Evolutionary conservation across 2,113 vertebrate species (phyloP).

Genomic region (Lepus timidus): DNA sequence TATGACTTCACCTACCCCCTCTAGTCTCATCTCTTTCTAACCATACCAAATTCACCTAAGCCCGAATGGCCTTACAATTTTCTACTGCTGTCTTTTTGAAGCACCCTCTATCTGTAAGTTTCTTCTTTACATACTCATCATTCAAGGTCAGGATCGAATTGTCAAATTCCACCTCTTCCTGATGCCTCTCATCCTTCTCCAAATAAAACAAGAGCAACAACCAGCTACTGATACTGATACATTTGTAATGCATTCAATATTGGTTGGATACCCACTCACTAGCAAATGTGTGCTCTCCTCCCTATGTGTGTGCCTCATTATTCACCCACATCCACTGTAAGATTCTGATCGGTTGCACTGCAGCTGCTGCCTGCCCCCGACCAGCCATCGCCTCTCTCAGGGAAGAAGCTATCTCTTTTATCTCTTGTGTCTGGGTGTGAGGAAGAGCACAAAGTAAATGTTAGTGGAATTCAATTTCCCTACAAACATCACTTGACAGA

Average conservation of each 20-base stretch:
- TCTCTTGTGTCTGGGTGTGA: neutral
- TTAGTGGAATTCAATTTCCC: neutral
- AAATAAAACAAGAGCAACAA: neutral
- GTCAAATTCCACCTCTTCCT: neutral
- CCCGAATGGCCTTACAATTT: too few species aligned
- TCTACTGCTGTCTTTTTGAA: too few species aligned
- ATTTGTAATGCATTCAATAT: neutral
- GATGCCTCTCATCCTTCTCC: neutral
- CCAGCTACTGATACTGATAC: neutral
- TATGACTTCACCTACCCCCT: neutral
- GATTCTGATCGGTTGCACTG: neutral
- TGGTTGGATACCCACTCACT: neutral
- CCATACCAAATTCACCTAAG: neutral
- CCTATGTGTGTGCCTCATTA: neutral
- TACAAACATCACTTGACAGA: neutral
- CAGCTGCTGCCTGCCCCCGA: neutral
- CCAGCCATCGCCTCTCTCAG: neutral
- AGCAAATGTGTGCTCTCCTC: neutral
- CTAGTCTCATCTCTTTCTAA: neutral
- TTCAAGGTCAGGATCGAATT: neutral
- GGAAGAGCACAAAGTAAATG: slow-evolving; percentile 23
- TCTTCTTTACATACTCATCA: neutral
- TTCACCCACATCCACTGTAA: neutral
- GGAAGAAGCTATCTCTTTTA: neutral
- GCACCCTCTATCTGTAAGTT: neutral